Evolutionary conservation across 2,888 invertebrate species (phyloP).

Genomic region (Machimus atricapillus): DNA sequence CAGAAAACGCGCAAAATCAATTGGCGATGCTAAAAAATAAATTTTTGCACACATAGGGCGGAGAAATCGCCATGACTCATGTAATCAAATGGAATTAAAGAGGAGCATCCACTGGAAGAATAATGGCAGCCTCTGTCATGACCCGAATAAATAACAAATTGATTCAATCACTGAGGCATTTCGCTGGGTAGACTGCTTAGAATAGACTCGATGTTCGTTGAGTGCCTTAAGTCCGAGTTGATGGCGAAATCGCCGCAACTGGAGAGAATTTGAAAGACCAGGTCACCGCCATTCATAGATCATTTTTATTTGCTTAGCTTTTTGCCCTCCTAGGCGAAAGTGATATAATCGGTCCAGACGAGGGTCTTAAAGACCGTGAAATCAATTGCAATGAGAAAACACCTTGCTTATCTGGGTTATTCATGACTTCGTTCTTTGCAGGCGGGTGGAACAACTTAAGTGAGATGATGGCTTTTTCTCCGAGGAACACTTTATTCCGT

Average conservation of each 20-base stretch:
- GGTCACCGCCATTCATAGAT: not conserved
- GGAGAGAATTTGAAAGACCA: not conserved
- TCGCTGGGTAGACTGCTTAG: not conserved
- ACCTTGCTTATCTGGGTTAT: not conserved
- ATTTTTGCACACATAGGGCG: not conserved
- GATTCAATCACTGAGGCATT: slow-evolving; percentile 15
- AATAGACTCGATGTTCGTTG: not conserved
- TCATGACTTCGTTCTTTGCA: not conserved
- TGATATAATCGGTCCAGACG: not conserved
- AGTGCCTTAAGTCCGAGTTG: not conserved
- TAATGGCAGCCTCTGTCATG: not conserved
- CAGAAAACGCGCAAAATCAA: not conserved
- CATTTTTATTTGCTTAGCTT: not conserved
- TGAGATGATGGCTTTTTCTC: not conserved
- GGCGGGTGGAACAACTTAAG: not conserved
- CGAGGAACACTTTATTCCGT: not conserved
- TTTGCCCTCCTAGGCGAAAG: not conserved
- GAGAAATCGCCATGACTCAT: not conserved
- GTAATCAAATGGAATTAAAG: not conserved
- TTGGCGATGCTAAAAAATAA: not conserved
- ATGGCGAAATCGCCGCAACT: not conserved
- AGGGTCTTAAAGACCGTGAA: not conserved
- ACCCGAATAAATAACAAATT: slow-evolving; percentile 12
- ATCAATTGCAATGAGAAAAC: not conserved
- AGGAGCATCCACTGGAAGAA: not conserved